These are phyloP conservation scores for Triplophysa tibetana DNA, from an alignment of 2,113 vertebrate species.

Conservation along the genomic window DNA sequence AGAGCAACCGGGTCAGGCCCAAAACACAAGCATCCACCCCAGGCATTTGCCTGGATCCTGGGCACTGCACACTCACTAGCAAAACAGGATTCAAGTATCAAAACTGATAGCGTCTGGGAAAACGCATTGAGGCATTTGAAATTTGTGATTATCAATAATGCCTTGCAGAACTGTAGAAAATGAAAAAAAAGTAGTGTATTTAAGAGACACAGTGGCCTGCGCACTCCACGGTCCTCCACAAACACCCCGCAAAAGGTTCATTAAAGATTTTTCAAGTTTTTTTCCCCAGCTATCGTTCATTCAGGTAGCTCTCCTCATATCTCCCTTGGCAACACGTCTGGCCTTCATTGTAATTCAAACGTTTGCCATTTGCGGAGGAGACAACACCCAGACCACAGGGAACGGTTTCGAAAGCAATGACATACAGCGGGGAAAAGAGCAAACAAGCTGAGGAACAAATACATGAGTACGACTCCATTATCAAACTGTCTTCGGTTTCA, in stretches of 20 bases:
- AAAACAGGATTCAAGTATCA: neutral
- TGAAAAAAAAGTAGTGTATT: no score
- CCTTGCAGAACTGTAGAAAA: no score
- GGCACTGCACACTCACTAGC: neutral
- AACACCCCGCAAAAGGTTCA: neutral
- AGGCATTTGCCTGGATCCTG: constrained; percentile 1
- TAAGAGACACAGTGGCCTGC: neutral
- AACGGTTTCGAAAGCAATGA: constrained; percentile 2
- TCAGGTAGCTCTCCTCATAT: neutral
- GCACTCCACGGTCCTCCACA: neutral
- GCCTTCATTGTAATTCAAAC: constrained; percentile 5
- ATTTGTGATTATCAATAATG: no score
- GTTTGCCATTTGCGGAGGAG: constrained; percentile 23
- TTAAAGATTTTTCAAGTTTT: neutral
- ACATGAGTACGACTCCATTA: constrained; percentile 62
- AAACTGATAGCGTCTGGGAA: neutral
- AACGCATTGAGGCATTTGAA: neutral
- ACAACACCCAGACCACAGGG: constrained; percentile 1
- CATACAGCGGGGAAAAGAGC: constrained; percentile 14
- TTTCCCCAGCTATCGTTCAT: neutral
- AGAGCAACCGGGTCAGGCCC: constrained; percentile 12
- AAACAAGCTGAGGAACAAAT: constrained; percentile 37
- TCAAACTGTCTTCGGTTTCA: constrained; percentile 62
- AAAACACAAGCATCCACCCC: constrained; percentile 5
- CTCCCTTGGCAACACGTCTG: constrained; percentile 4